These are phyloP conservation scores for Erynnis tages DNA, from an alignment of 2,888 invertebrate genomes.

Conservation along the genomic window DNA sequence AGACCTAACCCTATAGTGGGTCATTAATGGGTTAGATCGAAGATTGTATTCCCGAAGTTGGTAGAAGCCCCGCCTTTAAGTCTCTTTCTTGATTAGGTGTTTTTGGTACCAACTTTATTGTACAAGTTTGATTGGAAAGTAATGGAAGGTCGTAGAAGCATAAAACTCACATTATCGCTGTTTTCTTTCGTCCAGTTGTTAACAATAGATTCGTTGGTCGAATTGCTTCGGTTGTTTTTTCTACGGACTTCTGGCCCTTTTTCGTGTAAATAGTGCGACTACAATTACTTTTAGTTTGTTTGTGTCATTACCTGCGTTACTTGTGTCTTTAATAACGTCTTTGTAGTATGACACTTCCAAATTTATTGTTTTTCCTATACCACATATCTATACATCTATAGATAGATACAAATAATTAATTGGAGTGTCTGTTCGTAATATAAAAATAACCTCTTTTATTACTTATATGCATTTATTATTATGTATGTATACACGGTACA, in stretches of 20 bases:
- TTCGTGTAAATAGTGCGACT: not conserved
- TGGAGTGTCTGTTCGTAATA: too few relatives aligned
- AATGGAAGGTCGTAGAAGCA: slow-evolving; percentile 48
- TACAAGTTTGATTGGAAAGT: slow-evolving; percentile 66
- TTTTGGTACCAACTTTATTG: slow-evolving; percentile 58
- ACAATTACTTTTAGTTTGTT: not conserved
- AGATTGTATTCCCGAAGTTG: slow-evolving; percentile 29
- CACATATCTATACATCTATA: too few relatives aligned
- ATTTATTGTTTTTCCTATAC: too few relatives aligned
- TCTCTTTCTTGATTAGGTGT: slow-evolving; percentile 56
- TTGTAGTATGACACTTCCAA: too few relatives aligned
- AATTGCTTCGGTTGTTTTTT: slow-evolving; percentile 22
- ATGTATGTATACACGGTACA: too few relatives aligned
- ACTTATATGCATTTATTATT: too few relatives aligned
- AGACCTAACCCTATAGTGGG: too few relatives aligned
- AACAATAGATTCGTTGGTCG: slow-evolving; percentile 42
- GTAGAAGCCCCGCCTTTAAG: slow-evolving; percentile 33
- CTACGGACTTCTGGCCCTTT: slow-evolving; percentile 3
- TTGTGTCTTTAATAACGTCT: too few relatives aligned
- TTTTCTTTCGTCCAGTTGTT: slow-evolving; percentile 39
- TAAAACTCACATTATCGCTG: slow-evolving; percentile 50
- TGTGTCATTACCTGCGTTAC: too few relatives aligned
- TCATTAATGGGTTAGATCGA: too few relatives aligned
- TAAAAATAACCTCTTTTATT: too few relatives aligned
- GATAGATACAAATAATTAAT: too few relatives aligned